phyloP scores from a whole-genome alignment of 2,113 vertebrate genomes.

The Ranitomeya imitator region DNA sequence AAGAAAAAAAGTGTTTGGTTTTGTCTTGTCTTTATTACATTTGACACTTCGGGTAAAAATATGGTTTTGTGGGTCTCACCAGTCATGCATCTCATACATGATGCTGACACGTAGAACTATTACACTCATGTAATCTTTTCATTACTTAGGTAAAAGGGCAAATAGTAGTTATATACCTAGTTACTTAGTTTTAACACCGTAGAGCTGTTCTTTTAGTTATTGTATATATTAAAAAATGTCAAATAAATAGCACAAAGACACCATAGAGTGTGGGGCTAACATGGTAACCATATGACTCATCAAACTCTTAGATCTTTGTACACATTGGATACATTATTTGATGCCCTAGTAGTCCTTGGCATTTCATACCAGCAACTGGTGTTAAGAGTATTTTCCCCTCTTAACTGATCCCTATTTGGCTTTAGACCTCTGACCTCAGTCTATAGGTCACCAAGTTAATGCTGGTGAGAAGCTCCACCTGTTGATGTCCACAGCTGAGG shows the following conservation, averaged over 20 bases:
- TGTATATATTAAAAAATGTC: conserved; percentile 12
- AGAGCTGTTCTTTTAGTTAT: background rate
- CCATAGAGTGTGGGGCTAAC: conserved; percentile 16
- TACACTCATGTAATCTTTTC: background rate
- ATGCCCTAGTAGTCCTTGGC: conserved; percentile 44
- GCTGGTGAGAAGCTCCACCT: conserved; percentile 54
- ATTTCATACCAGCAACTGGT: conserved; percentile 49
- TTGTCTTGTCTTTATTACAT: no score
- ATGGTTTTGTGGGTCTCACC: no score
- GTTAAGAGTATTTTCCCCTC: conserved; percentile 35
- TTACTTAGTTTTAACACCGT: background rate
- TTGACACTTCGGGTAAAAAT: no score
- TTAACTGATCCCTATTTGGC: conserved; percentile 55
- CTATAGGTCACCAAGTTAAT: conserved; percentile 43
- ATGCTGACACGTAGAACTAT: background rate
- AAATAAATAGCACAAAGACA: conserved; percentile 8
- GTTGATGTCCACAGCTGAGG: conserved; percentile 53
- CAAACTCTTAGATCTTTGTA: conserved; percentile 32
- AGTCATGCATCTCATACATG: background rate
- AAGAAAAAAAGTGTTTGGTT: no score
- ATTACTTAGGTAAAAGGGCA: background rate
- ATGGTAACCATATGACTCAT: conserved; percentile 10
- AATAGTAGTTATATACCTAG: background rate
- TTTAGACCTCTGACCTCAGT: conserved; percentile 54
- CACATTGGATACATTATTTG: conserved; percentile 36